Conservation (phyloP, 2,888 invertebrate genomes). For the Pachymerium ferrugineum region DNA sequence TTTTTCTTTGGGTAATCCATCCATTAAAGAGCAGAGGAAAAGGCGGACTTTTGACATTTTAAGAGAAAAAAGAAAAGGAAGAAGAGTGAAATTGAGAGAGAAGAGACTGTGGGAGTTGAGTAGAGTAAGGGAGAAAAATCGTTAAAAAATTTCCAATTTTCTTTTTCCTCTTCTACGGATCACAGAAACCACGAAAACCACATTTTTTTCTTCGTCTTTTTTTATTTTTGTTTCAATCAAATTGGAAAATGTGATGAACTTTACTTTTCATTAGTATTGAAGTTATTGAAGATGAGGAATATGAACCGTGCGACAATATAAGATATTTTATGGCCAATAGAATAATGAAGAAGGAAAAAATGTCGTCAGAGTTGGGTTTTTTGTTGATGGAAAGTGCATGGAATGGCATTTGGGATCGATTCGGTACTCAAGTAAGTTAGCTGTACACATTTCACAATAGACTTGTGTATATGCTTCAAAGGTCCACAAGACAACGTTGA, state of each 20-base stretch:
- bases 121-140: background rate
- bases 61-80: background rate
- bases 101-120: no score
- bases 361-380: background rate
- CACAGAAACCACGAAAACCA: constrained; percentile 19
- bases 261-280: constrained; percentile 20
- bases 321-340: background rate
- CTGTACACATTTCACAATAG: background rate
- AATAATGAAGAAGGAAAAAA: constrained; percentile 1
- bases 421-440: background rate
- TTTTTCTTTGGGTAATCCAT: background rate
- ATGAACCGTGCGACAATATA: background rate
- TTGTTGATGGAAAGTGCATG: background rate
- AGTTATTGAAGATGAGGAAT: background rate
- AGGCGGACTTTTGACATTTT: background rate
- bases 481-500: background rate
- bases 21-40: background rate
- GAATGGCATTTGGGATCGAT: constrained; percentile 5
- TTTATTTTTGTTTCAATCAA: constrained; percentile 16
- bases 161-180: constrained; percentile 10
- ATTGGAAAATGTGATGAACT: constrained; percentile 22
- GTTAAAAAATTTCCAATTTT: constrained; percentile 5
- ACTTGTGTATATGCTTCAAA: background rate
- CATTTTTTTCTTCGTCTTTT: constrained; percentile 2
- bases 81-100: background rate